Evolutionary conservation across 2,113 vertebrate species (phyloP).

Genomic region (Motacilla alba): DNA sequence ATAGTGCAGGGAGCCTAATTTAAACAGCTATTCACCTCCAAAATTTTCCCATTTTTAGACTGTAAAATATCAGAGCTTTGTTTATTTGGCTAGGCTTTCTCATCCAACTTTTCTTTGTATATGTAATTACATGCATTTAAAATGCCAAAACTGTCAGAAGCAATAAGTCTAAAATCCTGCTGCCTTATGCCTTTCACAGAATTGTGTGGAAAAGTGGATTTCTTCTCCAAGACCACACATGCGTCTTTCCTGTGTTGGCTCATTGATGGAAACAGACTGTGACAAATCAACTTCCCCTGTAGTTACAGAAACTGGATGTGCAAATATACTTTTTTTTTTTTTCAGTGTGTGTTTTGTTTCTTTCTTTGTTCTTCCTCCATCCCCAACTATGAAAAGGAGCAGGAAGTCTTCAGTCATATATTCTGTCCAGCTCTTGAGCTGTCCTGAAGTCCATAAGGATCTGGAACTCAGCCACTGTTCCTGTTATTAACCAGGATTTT

Average conservation of each 20-base stretch:
- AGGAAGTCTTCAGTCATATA: background rate
- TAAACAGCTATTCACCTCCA: background rate
- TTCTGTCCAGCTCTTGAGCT: background rate
- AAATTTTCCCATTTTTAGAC: background rate
- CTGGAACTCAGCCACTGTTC: background rate
- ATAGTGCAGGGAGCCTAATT: background rate
- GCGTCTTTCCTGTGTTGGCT: background rate
- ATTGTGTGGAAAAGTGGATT: constrained; percentile 8
- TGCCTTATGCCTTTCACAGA: constrained; percentile 4
- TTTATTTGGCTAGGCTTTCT: background rate
- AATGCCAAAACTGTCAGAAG: constrained; percentile 30
- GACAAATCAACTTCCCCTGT: constrained; percentile 53
- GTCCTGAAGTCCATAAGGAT: background rate
- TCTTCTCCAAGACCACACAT: constrained; percentile 9
- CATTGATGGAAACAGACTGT: constrained; percentile 28
- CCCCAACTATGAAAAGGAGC: background rate
- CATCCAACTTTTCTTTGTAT: background rate
- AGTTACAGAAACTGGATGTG: constrained; percentile 39
- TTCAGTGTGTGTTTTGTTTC: background rate
- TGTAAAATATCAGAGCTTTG: background rate
- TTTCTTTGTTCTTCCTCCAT: background rate
- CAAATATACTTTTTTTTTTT: constrained; percentile 11
- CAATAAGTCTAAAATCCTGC: background rate
- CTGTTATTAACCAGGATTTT: background rate
- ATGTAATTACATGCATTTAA: constrained; percentile 54